phyloP scores from a whole-genome alignment of 2,113 vertebrate genomes.

The Sitta europaea region DNA sequence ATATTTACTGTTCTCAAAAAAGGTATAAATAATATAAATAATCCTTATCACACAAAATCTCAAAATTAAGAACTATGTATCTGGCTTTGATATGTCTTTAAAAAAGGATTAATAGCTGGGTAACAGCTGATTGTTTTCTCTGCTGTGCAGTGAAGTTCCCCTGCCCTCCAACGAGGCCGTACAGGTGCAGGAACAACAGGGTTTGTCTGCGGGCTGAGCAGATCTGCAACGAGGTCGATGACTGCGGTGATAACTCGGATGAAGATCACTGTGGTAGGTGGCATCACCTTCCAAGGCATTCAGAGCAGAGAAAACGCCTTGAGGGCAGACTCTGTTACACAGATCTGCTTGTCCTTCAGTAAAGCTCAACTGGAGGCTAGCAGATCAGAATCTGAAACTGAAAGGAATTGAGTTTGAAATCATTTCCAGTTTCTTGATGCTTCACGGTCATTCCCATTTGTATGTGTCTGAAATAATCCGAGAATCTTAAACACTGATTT shows the following conservation, averaged over 20 bases:
- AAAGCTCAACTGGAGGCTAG: slow-evolving; percentile 2
- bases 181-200: slow-evolving; percentile 87
- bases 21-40: neutral
- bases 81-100: neutral
- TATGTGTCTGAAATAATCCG: neutral
- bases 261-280: slow-evolving; percentile 89
- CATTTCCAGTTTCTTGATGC: neutral
- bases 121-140: neutral
- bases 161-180: slow-evolving; percentile 88
- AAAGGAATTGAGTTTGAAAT: neutral
- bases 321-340: neutral
- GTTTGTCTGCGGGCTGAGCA: slow-evolving; percentile 87
- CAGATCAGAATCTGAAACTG: neutral
- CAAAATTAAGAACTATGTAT: accelerated
- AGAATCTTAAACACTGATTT: neutral
- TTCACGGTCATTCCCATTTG: neutral
- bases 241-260: slow-evolving; percentile 96
- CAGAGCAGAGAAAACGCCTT: slow-evolving; percentile 4
- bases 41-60: neutral
- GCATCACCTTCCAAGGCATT: neutral
- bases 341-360: slow-evolving; percentile 42
- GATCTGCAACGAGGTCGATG: slow-evolving; percentile 88
- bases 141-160: slow-evolving; percentile 80
- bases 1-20: neutral
- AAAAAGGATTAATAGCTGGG: neutral